Evolutionary conservation across 2,113 vertebrate genomes (phyloP), one percentile per base, ranked within the genome.

Genomic region (Pungitius pungitius): DNA sequence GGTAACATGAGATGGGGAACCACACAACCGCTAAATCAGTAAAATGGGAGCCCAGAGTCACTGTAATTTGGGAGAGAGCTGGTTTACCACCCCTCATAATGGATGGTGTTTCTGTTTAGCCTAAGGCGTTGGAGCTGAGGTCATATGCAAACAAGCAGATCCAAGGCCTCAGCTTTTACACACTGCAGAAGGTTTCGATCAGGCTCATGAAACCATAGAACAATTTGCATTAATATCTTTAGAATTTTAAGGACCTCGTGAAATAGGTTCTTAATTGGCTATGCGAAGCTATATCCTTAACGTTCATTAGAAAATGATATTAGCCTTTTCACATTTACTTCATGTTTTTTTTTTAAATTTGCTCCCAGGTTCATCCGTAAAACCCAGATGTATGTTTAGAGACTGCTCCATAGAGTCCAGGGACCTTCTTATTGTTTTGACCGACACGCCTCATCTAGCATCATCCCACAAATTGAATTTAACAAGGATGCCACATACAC

Each of bases 81-180:
- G 91, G 91, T 90, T 91, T 90, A 92, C 90, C 91, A 73, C 89
- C 80, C 84, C 84, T 92, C 87, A 90, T 91, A 91, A 92, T 92
- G 90, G 88, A 92, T 89, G 89, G 90, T 92, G 90, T 91, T 92
- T 91, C 89, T 91, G 89, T 93, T 91, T 86, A 90, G 91, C 91
- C 88, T 83, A 75, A 90, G 88, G 91, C 88, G 87, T 91, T 86
- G 90, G 85, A 88, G 84, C 90, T 91, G 84, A 88, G 89, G 91
- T 91, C 88, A 89, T 90, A 91, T 90, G 89, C 91, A 92, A 93
- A 92, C 89, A 88, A 88, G 81, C 87, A 89, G 77, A 82, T 89
- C 82, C 78, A 63, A 26, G 72, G 76, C 69, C 75, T 78, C 42
- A 26, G 45, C 73, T 80, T 80, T 81, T 76, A 75, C 83, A 77